Percentiles rank a stretch among this genome's conserved stretches.
Conservation (phyloP, 1,140 invertebrate species). For the Pachypeltis micranthus region DNA sequence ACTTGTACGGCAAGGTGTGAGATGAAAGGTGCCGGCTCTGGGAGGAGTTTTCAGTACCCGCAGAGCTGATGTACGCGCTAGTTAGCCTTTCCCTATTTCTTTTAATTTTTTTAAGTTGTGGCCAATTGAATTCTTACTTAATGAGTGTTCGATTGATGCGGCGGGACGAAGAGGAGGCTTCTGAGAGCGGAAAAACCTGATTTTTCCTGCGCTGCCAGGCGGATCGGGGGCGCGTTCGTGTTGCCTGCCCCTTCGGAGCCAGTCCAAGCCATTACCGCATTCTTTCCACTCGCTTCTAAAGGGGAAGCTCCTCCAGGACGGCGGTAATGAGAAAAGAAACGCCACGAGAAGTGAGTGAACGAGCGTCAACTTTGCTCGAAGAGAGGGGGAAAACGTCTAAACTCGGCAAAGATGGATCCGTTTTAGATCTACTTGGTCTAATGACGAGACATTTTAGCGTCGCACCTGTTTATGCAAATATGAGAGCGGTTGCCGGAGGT, state of each 20-base stretch:
- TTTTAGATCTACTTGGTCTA: no score
- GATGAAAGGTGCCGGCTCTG: neutral
- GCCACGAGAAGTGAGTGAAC: no score
- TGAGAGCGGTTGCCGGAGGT: no score
- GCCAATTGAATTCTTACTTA: conserved; percentile 8
- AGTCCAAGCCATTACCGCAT: neutral
- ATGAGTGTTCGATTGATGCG: no score
- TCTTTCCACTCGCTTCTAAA: conserved; percentile 3
- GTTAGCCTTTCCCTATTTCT: neutral
- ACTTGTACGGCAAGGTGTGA: neutral
- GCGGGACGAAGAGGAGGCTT: neutral
- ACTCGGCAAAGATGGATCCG: no score
- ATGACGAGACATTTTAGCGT: no score
- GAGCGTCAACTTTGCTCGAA: no score
- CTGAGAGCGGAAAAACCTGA: neutral
- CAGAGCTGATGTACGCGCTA: neutral
- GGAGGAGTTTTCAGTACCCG: neutral
- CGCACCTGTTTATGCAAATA: no score
- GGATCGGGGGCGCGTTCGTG: neutral
- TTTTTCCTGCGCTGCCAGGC: neutral
- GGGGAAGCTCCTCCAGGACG: neutral
- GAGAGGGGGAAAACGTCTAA: no score
- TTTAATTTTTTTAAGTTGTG: conserved; percentile 2
- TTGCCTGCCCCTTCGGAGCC: no score
- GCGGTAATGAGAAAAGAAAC: conserved; percentile 4